A percentile compares a stretch with the other conserved stretches of the same genome.
Conservation (phyloP, 2,113 vertebrate genomes). For the Rhinoderma darwinii region DNA sequence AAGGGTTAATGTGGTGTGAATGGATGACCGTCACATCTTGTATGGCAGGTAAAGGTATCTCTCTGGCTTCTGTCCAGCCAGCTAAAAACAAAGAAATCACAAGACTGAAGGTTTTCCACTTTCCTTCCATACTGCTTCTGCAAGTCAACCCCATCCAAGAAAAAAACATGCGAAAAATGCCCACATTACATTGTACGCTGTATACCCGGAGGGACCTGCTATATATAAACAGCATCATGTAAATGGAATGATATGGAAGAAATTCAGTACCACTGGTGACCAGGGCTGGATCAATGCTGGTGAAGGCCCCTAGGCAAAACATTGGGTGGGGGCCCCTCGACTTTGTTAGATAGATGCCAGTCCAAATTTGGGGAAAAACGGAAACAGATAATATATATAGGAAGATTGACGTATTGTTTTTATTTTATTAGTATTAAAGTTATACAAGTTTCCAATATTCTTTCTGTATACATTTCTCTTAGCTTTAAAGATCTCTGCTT, state of each 20-base stretch:
- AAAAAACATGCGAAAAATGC: not conserved
- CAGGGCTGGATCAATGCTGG: not conserved
- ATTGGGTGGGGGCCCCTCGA: not conserved
- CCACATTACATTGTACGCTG: not conserved
- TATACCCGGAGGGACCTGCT: not conserved
- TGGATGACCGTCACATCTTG: slow-evolving; percentile 1
- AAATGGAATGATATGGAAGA: not conserved
- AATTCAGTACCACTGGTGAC: no score
- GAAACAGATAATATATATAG: no score
- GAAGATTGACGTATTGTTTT: no score
- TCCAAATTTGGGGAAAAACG: no score
- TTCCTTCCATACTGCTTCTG: not conserved
- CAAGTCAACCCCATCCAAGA: not conserved
- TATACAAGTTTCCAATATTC: no score
- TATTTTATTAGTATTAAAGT: no score
- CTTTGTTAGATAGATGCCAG: not conserved
- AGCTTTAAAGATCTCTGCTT: no score
- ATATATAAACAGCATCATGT: not conserved
- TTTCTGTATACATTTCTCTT: no score
- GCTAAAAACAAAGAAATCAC: slow-evolving; percentile 25
- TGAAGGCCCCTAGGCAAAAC: not conserved
- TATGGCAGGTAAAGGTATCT: slow-evolving; percentile 9
- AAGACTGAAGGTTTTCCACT: not conserved
- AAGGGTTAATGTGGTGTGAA: not conserved
- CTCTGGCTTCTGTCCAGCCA: not conserved